These are phyloP conservation scores for Periophthalmodon schlosseri DNA, from an alignment of 2,113 vertebrate species.

Conservation along the genomic window DNA sequence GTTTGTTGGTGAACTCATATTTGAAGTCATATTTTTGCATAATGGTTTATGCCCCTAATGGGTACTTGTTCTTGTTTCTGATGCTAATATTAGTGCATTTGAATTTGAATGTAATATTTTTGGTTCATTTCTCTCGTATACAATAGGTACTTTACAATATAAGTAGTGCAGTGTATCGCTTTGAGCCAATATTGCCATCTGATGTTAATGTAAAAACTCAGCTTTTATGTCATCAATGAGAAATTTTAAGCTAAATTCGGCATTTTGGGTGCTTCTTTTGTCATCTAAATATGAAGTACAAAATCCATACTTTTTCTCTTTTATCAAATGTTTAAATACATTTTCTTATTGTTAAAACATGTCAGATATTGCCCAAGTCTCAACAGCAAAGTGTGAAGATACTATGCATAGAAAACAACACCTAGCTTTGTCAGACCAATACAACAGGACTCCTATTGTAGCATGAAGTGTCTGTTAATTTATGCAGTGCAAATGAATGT, in stretches of 20 bases:
- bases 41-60: too few species aligned
- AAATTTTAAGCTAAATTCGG: background rate
- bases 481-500: slow-evolving; percentile 14
- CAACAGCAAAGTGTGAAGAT: background rate
- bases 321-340: background rate
- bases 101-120: too few species aligned
- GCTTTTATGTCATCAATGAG: background rate
- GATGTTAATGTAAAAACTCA: too few species aligned
- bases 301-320: background rate
- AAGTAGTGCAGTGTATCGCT: too few species aligned
- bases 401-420: slow-evolving; percentile 6
- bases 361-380: background rate
- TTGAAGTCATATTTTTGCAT: too few species aligned
- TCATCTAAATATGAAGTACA: background rate
- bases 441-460: slow-evolving; percentile 23
- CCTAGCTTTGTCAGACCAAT: background rate
- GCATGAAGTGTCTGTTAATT: slow-evolving; percentile 41
- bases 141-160: too few species aligned
- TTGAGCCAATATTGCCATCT: too few species aligned
- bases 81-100: too few species aligned
- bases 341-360: background rate
- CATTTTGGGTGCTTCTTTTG: background rate
- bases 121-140: too few species aligned
- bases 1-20: too few species aligned
- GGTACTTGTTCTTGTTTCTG: too few species aligned